phyloP scores from a whole-genome alignment of 2,888 invertebrate species.

The Ichneumoninae sp. region DNA sequence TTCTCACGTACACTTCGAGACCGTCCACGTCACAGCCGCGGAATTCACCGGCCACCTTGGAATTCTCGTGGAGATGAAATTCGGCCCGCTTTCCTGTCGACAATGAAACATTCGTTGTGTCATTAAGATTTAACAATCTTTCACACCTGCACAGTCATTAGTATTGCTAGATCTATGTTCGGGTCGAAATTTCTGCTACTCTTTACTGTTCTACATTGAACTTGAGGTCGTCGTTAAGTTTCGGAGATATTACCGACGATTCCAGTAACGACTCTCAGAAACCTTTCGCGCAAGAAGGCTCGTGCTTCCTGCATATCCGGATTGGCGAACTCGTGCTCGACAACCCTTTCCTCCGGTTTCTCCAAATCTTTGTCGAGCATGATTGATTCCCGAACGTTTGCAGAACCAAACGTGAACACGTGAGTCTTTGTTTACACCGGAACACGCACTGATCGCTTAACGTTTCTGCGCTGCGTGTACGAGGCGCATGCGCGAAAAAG shows the following conservation, averaged over 20 bases:
- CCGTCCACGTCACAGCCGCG: constrained; percentile 83
- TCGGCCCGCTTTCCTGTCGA: neutral
- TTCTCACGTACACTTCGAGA: constrained; percentile 81
- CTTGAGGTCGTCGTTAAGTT: constrained; percentile 13
- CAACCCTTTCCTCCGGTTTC: constrained; percentile 51
- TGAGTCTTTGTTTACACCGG: constrained; percentile 39
- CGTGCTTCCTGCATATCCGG: constrained; percentile 83
- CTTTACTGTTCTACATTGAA: neutral
- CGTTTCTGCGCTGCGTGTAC: neutral
- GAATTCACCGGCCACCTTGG: constrained; percentile 82
- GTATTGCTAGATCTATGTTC: neutral
- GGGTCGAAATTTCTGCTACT: neutral
- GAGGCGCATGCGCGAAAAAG: constrained; percentile 25
- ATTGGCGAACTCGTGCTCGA: constrained; percentile 74
- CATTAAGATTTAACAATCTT: neutral
- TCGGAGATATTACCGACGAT: constrained; percentile 80
- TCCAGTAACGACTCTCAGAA: constrained; percentile 82
- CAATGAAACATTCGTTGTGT: neutral
- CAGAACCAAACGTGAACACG: neutral
- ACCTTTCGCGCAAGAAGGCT: constrained; percentile 83
- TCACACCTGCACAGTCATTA: neutral
- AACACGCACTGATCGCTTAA: neutral
- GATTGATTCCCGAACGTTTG: constrained; percentile 22
- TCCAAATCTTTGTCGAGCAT: constrained; percentile 68
- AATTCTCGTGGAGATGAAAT: constrained; percentile 81